Conservation (phyloP, 2,888 invertebrate species). For the Megamerina dolium region DNA sequence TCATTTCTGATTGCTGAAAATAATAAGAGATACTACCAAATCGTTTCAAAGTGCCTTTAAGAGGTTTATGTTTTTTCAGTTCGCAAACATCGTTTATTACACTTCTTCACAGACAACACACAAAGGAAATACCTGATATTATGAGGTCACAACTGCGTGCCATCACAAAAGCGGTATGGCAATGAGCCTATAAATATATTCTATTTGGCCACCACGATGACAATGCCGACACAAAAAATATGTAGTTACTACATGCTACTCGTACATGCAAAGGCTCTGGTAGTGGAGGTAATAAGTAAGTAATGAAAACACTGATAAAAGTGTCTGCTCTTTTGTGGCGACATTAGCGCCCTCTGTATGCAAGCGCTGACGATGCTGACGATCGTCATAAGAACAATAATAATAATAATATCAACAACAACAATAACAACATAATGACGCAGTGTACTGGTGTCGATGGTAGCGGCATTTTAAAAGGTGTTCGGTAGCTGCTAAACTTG, state of each 20-base stretch:
- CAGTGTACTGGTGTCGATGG: slow-evolving; percentile 9
- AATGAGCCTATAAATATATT: not conserved
- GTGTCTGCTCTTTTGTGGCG: slow-evolving; percentile 24
- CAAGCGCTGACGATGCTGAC: slow-evolving; percentile 1
- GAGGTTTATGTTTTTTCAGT: no score
- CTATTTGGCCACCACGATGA: no score
- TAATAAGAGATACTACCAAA: no score
- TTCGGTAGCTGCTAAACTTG: slow-evolving; percentile 49
- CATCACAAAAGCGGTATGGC: not conserved
- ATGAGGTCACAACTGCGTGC: no score
- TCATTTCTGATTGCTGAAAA: no score
- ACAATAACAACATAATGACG: slow-evolving; percentile 8
- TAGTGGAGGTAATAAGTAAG: not conserved
- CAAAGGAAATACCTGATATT: no score
- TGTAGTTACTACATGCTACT: no score
- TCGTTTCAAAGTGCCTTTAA: no score
- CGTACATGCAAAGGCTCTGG: no score
- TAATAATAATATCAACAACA: not conserved
- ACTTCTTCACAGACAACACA: no score
- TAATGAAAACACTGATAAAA: slow-evolving; percentile 18
- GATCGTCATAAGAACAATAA: not conserved
- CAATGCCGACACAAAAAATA: no score
- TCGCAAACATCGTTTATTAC: no score
- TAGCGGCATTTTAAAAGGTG: slow-evolving; percentile 11
- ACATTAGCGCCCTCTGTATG: slow-evolving; percentile 23